A percentile compares a stretch with the other conserved stretches of the same genome.
Conservation (phyloP, 2,113 vertebrate species). For the Oenanthe oenanthe region DNA sequence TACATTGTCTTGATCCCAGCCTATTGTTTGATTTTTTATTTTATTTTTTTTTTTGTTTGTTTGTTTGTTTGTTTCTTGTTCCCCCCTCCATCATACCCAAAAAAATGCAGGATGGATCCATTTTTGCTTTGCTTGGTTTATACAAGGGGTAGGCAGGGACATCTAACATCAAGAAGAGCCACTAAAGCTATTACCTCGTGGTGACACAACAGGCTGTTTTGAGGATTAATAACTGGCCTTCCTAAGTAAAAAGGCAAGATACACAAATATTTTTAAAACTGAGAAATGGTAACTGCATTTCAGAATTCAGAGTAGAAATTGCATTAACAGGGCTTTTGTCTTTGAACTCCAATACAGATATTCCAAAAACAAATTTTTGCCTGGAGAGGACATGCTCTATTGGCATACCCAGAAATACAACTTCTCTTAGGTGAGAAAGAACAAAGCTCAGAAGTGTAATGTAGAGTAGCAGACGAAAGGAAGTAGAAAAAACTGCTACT, state of each 20-base stretch:
- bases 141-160: not conserved
- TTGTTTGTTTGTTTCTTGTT: not conserved
- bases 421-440: not conserved
- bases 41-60: not conserved
- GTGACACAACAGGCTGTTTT: not conserved
- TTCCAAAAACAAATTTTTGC: not conserved
- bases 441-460: not conserved
- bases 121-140: not conserved
- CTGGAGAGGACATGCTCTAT: not conserved
- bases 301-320: not conserved
- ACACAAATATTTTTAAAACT: not conserved
- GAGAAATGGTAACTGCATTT: not conserved
- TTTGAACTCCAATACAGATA: not conserved
- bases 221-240: not conserved
- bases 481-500: not conserved
- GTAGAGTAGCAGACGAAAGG: not conserved
- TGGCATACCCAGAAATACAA: not conserved
- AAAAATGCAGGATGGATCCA: not conserved
- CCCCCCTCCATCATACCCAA: not conserved
- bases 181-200: not conserved
- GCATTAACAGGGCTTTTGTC: not conserved
- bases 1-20: not conserved
- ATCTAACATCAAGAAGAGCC: not conserved
- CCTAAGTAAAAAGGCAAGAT: not conserved
- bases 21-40: not conserved